Conservation (phyloP, 2,888 invertebrate species). For the Ormyrus thymus region DNA sequence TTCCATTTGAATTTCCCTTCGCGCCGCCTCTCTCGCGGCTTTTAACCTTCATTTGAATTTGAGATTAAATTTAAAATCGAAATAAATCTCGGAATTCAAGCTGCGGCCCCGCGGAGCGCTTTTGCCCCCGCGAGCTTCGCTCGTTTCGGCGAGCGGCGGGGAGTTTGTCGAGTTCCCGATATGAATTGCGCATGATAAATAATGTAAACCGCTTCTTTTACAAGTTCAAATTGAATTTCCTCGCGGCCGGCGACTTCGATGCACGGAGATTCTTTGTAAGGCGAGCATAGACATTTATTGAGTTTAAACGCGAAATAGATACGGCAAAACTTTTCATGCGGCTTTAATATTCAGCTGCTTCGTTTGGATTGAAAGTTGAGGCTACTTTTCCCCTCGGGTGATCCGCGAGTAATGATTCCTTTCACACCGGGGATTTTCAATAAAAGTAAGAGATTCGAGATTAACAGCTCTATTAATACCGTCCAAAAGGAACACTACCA, state of each 20-base stretch:
- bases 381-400: too few species aligned
- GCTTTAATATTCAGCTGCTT: not conserved
- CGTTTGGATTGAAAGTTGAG: too few species aligned
- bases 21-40: conserved; percentile 2
- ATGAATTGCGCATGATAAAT: conserved; percentile 48
- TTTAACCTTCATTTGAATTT: conserved; percentile 56
- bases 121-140: too few species aligned
- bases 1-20: conserved; percentile 47
- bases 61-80: conserved; percentile 53
- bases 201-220: conserved; percentile 37
- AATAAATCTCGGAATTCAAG: conserved; percentile 45
- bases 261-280: not conserved
- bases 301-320: not conserved
- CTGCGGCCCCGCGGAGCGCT: not conserved
- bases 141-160: too few species aligned
- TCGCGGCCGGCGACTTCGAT: not conserved
- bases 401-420: too few species aligned
- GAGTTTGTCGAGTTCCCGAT: conserved; percentile 24
- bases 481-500: too few species aligned
- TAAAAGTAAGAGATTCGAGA: too few species aligned
- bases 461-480: too few species aligned
- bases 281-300: not conserved
- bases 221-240: conserved; percentile 25
- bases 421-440: too few species aligned
- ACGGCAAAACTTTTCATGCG: not conserved